These are phyloP conservation scores for Chaetophractus vellerosus DNA, from an alignment of 2,797 vertebrate genomes.

Conservation along the genomic window DNA sequence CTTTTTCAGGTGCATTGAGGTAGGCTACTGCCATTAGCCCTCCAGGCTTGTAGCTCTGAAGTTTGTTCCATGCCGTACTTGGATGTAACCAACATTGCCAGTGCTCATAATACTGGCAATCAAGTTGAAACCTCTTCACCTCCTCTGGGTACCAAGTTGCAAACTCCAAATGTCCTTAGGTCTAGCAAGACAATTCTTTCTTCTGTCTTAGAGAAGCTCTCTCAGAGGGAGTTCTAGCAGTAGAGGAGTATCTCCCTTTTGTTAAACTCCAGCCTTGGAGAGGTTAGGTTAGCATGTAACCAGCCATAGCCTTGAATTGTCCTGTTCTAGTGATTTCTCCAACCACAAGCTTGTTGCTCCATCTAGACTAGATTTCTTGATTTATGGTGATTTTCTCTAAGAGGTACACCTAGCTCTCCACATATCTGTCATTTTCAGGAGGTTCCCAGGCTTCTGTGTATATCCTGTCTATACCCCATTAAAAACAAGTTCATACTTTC, in stretches of 20 bases:
- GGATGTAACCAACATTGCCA: background rate
- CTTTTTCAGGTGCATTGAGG: background rate
- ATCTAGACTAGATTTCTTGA: background rate
- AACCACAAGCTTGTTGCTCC: background rate
- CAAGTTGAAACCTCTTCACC: background rate
- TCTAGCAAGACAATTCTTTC: background rate
- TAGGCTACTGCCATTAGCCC: background rate
- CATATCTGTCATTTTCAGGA: background rate
- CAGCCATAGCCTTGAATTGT: too few species aligned
- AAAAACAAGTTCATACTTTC: background rate
- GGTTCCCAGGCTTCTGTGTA: background rate
- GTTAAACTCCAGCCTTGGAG: accelerated
- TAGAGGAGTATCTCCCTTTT: too few species aligned
- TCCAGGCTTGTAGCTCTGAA: background rate
- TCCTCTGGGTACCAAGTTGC: background rate
- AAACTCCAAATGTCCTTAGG: accelerated
- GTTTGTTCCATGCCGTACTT: background rate
- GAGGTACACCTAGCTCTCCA: background rate
- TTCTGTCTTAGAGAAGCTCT: background rate
- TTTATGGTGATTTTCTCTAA: background rate
- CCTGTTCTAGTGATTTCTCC: background rate
- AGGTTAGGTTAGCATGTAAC: background rate
- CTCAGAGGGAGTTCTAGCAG: background rate
- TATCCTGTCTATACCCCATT: background rate
- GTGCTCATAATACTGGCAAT: accelerated